A percentile compares a stretch with the other conserved stretches of the same genome.
Conservation (phyloP, 2,113 vertebrate species). For the Xiphophorus maculatus region DNA sequence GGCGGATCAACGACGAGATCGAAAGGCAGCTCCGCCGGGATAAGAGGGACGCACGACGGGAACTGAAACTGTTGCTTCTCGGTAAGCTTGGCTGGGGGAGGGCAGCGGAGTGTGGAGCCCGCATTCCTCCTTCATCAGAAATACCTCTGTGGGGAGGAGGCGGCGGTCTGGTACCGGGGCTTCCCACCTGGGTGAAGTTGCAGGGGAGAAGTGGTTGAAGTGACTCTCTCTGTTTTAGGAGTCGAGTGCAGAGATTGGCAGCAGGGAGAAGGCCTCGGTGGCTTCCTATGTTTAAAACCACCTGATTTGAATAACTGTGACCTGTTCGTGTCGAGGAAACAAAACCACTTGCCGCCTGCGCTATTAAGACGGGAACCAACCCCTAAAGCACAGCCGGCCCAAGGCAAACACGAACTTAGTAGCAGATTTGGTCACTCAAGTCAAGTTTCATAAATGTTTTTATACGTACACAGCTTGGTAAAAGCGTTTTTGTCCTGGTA, state of each 20-base stretch:
- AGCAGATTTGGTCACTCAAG: not conserved
- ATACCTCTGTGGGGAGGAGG: slow-evolving; percentile 9
- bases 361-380: not conserved
- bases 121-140: slow-evolving; percentile 28
- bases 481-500: no score
- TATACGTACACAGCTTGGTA: no score
- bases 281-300: slow-evolving; percentile 26
- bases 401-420: not conserved
- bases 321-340: slow-evolving; percentile 31
- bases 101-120: not conserved
- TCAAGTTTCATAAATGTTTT: no score
- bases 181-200: slow-evolving; percentile 55
- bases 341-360: slow-evolving; percentile 35
- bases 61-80: slow-evolving; percentile 93
- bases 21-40: slow-evolving; percentile 93
- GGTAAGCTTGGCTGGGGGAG: slow-evolving; percentile 76
- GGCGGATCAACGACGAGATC: slow-evolving; percentile 96
- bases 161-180: slow-evolving; percentile 10
- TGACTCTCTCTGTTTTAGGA: slow-evolving; percentile 18
- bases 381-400: not conserved
- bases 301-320: slow-evolving; percentile 69
- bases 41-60: slow-evolving; percentile 89
- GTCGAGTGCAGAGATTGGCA: slow-evolving; percentile 62
- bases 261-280: slow-evolving; percentile 29
- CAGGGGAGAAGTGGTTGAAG: slow-evolving; percentile 7